phyloP scores from a whole-genome alignment of 2,797 vertebrate species.

The Lacerta bilineata region DNA sequence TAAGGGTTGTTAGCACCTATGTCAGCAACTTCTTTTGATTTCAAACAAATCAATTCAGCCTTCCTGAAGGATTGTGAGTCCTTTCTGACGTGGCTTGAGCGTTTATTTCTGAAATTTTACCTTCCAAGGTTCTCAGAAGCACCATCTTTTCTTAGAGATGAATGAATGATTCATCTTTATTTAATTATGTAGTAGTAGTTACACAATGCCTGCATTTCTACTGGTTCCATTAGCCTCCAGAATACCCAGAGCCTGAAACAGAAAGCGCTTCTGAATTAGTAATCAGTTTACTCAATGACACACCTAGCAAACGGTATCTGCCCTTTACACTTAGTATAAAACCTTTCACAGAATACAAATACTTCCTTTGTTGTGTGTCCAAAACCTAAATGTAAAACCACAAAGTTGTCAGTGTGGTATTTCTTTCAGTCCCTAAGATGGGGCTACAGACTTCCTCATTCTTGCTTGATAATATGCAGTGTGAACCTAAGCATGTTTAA shows the following conservation, averaged over 20 bases:
- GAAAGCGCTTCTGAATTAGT: background rate
- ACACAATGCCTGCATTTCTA: background rate
- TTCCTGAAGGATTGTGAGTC: constrained; percentile 7
- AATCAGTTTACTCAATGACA: background rate
- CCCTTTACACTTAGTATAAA: background rate
- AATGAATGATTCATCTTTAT: background rate
- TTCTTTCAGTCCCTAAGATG: background rate
- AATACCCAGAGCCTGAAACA: background rate
- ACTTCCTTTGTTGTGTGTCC: constrained; percentile 2
- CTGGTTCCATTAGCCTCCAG: background rate
- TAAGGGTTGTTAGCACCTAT: background rate
- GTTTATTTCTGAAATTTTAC: background rate
- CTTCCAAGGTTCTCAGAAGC: background rate
- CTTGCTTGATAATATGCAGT: background rate
- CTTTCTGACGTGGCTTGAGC: background rate
- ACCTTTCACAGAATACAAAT: background rate
- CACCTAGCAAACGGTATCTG: background rate
- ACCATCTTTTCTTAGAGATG: background rate
- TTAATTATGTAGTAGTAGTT: background rate
- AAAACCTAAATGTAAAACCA: constrained; percentile 19
- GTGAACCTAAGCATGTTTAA: background rate
- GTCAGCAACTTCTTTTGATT: background rate
- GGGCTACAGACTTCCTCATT: background rate
- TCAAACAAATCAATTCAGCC: background rate
- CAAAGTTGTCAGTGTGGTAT: background rate